Conservation (phyloP, 2,113 vertebrate genomes). For the Anhinga rufa region DNA sequence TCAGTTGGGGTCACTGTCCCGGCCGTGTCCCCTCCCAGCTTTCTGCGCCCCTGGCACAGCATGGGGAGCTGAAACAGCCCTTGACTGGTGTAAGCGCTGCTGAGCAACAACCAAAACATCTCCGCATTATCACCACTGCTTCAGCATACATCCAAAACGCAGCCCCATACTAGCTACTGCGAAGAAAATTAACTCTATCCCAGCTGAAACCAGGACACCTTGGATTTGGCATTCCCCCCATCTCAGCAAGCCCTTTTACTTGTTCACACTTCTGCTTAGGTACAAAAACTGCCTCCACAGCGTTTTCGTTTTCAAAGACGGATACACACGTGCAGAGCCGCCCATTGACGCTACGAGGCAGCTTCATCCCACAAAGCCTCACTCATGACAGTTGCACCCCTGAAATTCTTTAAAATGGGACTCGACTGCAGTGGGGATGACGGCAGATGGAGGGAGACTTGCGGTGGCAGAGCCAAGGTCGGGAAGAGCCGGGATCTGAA, state of each 20-base stretch:
- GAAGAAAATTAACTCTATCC: too few species aligned
- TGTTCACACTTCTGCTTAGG: background rate
- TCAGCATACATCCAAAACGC: too few species aligned
- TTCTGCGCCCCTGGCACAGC: too few species aligned
- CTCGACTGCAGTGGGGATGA: fast-evolving
- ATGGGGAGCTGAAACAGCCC: too few species aligned
- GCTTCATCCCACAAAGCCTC: background rate
- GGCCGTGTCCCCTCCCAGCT: too few species aligned
- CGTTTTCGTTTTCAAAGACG: background rate
- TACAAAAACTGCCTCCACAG: background rate
- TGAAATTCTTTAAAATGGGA: background rate
- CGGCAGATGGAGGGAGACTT: background rate
- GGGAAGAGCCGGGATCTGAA: background rate
- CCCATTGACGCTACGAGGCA: background rate
- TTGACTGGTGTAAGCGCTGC: too few species aligned
- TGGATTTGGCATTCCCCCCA: background rate
- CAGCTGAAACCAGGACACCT: too few species aligned
- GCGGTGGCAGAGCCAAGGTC: background rate
- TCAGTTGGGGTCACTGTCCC: too few species aligned
- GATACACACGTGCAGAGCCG: background rate
- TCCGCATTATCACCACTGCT: too few species aligned
- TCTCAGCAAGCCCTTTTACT: background rate
- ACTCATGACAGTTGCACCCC: background rate
- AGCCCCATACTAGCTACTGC: too few species aligned
- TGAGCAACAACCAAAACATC: too few species aligned